A percentile compares a stretch with the other conserved stretches of the same genome.
Conservation (phyloP, 2,113 vertebrate genomes). For the Hippocampus zosterae region DNA sequence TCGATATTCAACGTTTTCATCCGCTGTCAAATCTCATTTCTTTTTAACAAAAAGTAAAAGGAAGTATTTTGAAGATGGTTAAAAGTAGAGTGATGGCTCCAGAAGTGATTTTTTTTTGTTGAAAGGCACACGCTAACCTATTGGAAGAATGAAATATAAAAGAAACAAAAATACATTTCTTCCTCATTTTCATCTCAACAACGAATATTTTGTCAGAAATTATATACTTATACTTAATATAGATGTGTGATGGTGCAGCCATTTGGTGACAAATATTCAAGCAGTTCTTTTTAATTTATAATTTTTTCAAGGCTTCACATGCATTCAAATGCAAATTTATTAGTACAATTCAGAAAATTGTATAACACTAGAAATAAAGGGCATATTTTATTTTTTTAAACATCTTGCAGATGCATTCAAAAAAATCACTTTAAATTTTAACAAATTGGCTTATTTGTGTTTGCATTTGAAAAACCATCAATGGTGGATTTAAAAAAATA, state of each 20-base stretch:
- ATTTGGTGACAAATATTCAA: not conserved
- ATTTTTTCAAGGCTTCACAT: not conserved
- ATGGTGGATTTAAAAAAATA: not conserved
- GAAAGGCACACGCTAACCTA: not conserved
- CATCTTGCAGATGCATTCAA: not conserved
- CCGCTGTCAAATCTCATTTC: not conserved
- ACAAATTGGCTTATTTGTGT: not conserved
- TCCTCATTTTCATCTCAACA: not conserved
- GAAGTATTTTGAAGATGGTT: not conserved
- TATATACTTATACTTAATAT: too few species aligned
- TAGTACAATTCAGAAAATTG: not conserved
- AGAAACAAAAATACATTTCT: not conserved
- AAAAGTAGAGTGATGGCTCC: not conserved
- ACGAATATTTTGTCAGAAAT: too few species aligned
- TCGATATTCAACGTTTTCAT: not conserved
- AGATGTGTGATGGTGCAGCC: not conserved
- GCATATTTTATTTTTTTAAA: not conserved
- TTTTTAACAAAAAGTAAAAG: not conserved
- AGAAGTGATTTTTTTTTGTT: not conserved
- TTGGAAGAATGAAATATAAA: not conserved
- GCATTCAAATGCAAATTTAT: not conserved
- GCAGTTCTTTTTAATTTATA: not conserved
- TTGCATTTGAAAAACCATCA: not conserved
- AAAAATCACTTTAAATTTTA: not conserved
- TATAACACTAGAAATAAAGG: too few species aligned